phyloP scores from a whole-genome alignment of 2,797 vertebrate genomes.

The Helicolenus hilgendorfi region DNA sequence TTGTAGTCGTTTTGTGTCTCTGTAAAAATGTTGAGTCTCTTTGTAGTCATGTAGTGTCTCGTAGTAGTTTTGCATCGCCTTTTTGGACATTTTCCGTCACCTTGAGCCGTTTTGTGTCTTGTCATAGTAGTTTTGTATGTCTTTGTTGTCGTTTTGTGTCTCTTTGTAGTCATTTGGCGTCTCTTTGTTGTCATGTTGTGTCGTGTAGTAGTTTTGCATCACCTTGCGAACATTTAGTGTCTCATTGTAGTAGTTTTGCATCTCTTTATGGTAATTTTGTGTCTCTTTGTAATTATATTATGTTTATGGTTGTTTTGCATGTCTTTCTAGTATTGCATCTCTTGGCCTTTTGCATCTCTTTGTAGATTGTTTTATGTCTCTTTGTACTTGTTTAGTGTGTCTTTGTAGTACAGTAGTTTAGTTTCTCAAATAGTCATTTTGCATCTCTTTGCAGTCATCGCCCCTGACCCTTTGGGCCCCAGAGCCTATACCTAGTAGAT shows the following conservation, averaged over 20 bases:
- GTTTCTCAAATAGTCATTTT: neutral
- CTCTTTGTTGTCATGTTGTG: no score
- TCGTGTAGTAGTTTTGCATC: neutral
- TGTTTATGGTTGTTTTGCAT: neutral
- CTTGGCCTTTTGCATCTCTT: neutral
- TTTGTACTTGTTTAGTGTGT: neutral
- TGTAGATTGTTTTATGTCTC: neutral
- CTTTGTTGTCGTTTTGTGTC: no score
- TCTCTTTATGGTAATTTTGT: no score
- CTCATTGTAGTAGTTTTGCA: no score
- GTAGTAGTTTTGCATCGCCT: no score
- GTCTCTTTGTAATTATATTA: neutral
- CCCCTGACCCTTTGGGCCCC: neutral
- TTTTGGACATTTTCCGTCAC: no score
- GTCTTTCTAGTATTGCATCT: neutral
- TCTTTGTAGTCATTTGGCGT: no score
- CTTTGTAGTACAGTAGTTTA: neutral
- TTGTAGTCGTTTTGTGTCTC: neutral
- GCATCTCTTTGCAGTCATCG: neutral
- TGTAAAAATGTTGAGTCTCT: neutral
- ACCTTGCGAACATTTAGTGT: no score
- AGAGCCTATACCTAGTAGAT: neutral
- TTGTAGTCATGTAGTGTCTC: no score
- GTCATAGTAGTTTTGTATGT: neutral
- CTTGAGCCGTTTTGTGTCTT: no score